Evolutionary conservation across 2,888 invertebrate genomes (phyloP).

Genomic region (Psylliodes chrysocephalus): DNA sequence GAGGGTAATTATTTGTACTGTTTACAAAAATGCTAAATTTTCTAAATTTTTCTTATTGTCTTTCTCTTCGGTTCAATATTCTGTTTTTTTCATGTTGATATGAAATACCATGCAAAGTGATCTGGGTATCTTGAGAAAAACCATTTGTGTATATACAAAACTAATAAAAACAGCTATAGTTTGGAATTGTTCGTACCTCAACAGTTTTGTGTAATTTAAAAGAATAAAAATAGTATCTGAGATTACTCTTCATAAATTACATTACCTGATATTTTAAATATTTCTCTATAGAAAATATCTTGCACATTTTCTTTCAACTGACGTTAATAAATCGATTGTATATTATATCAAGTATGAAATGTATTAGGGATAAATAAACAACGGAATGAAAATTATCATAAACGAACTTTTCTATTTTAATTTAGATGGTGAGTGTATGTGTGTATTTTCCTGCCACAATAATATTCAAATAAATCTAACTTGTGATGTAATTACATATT

Average conservation of each 20-base stretch:
- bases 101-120: no score
- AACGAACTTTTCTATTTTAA: slow-evolving; percentile 10
- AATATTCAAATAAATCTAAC: not conserved
- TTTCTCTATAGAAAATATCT: not conserved
- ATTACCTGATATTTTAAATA: not conserved
- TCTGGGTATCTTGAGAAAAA: no score
- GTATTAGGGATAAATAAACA: slow-evolving; percentile 6
- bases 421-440: not conserved
- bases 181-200: no score
- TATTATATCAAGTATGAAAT: not conserved
- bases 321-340: slow-evolving; percentile 6
- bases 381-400: slow-evolving; percentile 8
- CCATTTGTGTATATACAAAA: no score
- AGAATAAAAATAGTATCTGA: not conserved
- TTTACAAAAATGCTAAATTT: no score
- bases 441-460: slow-evolving; percentile 6
- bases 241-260: not conserved
- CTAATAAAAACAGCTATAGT: no score
- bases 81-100: no score
- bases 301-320: not conserved
- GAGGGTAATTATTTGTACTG: not conserved
- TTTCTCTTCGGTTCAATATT: no score
- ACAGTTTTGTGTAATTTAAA: no score
- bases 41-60: no score
- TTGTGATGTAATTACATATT: slow-evolving; percentile 26